Conservation (phyloP, 2,888 invertebrate species). For the Conus canariensis region DNA sequence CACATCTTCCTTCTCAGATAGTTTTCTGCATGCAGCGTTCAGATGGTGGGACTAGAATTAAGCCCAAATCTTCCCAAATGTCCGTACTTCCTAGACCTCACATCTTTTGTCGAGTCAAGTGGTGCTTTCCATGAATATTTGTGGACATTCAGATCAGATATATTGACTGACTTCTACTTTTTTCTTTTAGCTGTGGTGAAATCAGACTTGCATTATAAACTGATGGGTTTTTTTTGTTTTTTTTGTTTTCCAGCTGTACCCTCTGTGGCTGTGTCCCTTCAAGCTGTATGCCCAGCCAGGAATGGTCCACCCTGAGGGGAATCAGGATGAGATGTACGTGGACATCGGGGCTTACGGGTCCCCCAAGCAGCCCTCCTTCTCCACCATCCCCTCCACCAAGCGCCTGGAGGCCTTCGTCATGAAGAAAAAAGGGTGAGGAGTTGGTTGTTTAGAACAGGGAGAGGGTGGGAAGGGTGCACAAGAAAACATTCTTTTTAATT, state of each 20-base stretch:
- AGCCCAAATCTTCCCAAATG: too few relatives aligned
- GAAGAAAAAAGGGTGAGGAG: conserved; percentile 82
- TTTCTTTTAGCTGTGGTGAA: too few relatives aligned
- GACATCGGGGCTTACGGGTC: conserved; percentile 91
- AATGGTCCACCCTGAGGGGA: conserved; percentile 83
- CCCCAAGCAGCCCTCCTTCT: conserved; percentile 83
- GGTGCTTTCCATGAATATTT: too few relatives aligned
- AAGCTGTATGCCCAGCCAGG: conserved; percentile 86
- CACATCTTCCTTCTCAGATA: too few relatives aligned
- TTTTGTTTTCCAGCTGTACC: conserved; percentile 84
- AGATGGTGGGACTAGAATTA: too few relatives aligned
- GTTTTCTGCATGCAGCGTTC: too few relatives aligned
- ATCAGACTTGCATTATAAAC: too few relatives aligned
- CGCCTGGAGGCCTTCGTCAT: conserved; percentile 86
- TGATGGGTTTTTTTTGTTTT: not conserved
- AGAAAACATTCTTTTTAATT: too few relatives aligned
- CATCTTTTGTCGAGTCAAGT: too few relatives aligned
- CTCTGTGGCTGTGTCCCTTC: conserved; percentile 91
- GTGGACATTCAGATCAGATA: too few relatives aligned
- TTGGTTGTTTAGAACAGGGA: not conserved
- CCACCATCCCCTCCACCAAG: conserved; percentile 85
- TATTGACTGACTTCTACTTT: too few relatives aligned
- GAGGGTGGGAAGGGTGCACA: not conserved
- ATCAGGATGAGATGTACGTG: conserved; percentile 84
- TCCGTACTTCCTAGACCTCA: too few relatives aligned